Conservation (phyloP, 2,888 invertebrate species). For the Zhuqinia jingwanae region DNA sequence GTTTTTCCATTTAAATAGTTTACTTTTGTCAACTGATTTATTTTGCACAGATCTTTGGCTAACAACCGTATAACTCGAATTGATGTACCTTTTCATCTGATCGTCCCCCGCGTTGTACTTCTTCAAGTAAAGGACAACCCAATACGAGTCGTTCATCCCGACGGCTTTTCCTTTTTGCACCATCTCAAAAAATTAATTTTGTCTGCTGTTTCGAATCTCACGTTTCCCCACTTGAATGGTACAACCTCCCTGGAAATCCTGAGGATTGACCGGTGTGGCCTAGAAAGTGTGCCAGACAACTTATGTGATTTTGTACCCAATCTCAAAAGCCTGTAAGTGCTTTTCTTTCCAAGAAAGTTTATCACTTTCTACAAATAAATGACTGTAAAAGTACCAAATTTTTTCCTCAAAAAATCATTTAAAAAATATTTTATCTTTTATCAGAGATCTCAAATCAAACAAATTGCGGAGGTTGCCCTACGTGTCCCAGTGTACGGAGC, state of each 20-base stretch:
- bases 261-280: constrained; percentile 90
- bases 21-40: constrained; percentile 7
- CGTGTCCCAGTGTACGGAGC: constrained; percentile 89
- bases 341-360: no score
- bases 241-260: constrained; percentile 89
- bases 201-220: constrained; percentile 91
- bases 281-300: constrained; percentile 86
- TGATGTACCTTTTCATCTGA: constrained; percentile 86
- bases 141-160: constrained; percentile 86
- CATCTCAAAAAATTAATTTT: constrained; percentile 89
- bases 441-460: constrained; percentile 94
- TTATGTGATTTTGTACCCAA: constrained; percentile 90
- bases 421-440: constrained; percentile 80
- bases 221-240: constrained; percentile 92
- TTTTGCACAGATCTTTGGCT: constrained; percentile 87
- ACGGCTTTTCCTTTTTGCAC: constrained; percentile 89
- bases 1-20: no score
- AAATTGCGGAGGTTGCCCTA: constrained; percentile 88
- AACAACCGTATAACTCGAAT: constrained; percentile 91
- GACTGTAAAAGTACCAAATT: neutral
- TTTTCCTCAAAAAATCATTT: neutral
- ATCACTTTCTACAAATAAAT: no score
- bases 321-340: constrained; percentile 92
- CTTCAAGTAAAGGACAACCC: constrained; percentile 93
- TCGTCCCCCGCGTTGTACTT: constrained; percentile 86